Evolutionary conservation across 2,113 vertebrate species (phyloP).

Genomic region (Bubo bubo): DNA sequence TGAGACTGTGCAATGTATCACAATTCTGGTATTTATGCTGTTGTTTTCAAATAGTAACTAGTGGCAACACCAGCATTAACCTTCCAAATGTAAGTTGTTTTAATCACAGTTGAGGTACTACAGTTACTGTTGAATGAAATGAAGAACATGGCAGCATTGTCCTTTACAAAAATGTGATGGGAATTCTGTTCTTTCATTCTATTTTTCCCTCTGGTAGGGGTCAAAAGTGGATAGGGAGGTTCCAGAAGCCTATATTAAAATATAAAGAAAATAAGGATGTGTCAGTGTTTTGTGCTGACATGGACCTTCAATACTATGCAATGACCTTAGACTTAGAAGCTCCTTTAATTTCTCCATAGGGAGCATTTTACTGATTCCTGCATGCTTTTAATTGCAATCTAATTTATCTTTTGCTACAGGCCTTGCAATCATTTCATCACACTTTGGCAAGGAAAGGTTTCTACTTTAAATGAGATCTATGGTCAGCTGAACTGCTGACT

Average conservation of each 20-base stretch:
- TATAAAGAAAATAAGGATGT: neutral
- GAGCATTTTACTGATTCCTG: neutral
- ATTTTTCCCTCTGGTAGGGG: neutral
- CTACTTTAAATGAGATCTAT: neutral
- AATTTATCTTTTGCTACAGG: slow-evolving; percentile 23
- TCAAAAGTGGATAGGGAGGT: neutral
- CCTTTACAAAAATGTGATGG: neutral
- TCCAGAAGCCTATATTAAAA: neutral
- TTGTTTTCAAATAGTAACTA: neutral
- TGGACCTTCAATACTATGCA: neutral
- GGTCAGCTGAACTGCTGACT: neutral
- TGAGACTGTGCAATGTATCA: neutral
- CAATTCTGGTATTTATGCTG: neutral
- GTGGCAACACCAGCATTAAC: neutral
- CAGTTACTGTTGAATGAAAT: neutral
- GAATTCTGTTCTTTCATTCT: neutral
- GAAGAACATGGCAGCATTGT: neutral
- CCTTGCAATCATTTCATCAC: neutral
- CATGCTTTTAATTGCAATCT: slow-evolving; percentile 19
- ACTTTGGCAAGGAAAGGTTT: neutral
- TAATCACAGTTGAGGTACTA: neutral
- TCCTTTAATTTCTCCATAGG: neutral
- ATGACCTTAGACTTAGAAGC: neutral
- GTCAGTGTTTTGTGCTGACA: neutral
- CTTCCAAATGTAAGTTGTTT: neutral